Evolutionary conservation across 2,797 vertebrate genomes (phyloP).

Genomic region (Lutjanus argentimaculatus): DNA sequence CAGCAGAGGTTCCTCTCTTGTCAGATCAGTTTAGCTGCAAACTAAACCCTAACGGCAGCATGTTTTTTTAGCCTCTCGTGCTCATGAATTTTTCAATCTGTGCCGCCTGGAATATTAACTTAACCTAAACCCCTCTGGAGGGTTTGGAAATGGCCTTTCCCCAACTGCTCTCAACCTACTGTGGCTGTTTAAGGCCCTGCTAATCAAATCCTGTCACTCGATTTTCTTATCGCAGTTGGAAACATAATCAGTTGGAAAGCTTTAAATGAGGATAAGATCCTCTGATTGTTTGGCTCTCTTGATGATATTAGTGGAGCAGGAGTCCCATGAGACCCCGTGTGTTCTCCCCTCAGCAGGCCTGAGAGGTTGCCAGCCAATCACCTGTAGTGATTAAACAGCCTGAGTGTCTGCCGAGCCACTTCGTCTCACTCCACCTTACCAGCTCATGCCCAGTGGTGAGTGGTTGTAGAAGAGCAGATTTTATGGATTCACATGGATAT

Average conservation of each 20-base stretch:
- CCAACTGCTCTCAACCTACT: conserved; percentile 36
- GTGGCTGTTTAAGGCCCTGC: conserved; percentile 49
- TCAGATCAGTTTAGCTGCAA: conserved; percentile 77
- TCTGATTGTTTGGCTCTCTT: conserved; percentile 69
- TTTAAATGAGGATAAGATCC: conserved; percentile 69
- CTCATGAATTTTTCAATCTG: conserved; percentile 77
- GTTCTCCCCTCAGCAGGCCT: conserved; percentile 31
- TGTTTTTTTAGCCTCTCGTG: conserved; percentile 54
- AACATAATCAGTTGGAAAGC: conserved; percentile 71
- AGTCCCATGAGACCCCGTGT: conserved; percentile 47
- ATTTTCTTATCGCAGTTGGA: conserved; percentile 66
- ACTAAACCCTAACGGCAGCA: conserved; percentile 60
- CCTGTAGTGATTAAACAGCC: conserved; percentile 67
- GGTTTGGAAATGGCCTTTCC: conserved; percentile 46
- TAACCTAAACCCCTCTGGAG: conserved; percentile 58
- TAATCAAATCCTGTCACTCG: conserved; percentile 74
- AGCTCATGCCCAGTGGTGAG: background rate
- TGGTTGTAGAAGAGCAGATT: background rate
- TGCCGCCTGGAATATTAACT: conserved; percentile 66
- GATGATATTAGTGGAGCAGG: conserved; percentile 71
- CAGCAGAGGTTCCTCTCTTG: conserved; percentile 63
- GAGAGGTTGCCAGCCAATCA: conserved; percentile 49
- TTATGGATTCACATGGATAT: background rate
- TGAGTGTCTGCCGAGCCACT: conserved; percentile 33
- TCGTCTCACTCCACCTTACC: conserved; percentile 12